These are phyloP conservation scores for Diadromus collaris DNA, from an alignment of 2,888 invertebrate genomes.

Conservation along the genomic window DNA sequence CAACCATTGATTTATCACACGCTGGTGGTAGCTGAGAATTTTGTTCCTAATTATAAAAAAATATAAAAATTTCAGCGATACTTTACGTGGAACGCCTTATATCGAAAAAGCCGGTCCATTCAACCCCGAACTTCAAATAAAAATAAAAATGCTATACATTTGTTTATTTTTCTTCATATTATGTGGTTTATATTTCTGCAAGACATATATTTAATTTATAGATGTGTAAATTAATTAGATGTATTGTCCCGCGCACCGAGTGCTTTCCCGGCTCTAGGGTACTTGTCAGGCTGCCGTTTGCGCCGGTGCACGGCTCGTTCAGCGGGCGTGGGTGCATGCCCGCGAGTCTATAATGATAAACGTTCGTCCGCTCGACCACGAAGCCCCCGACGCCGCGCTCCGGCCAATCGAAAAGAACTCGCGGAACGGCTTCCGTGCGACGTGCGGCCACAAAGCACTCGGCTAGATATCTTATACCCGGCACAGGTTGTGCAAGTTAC, in stretches of 20 bases:
- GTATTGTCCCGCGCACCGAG: not conserved
- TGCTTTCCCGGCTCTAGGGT: constrained; percentile 36
- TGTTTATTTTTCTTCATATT: not conserved
- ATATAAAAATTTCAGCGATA: not conserved
- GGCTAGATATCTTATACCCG: constrained; percentile 26
- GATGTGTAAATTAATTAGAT: constrained; percentile 31
- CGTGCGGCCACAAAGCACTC: constrained; percentile 52
- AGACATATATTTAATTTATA: constrained; percentile 30
- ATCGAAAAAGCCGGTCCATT: not conserved
- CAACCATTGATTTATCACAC: no score
- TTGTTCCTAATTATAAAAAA: not conserved
- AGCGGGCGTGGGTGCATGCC: constrained; percentile 51
- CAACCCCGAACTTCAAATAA: not conserved
- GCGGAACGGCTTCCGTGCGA: constrained; percentile 62
- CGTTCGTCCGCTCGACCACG: constrained; percentile 53
- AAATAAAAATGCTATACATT: not conserved
- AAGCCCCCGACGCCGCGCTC: constrained; percentile 41
- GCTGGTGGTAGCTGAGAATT: no score
- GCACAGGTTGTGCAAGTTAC: constrained; percentile 41
- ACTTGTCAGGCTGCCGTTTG: constrained; percentile 34
- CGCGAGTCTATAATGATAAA: constrained; percentile 54
- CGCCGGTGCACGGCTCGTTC: constrained; percentile 38
- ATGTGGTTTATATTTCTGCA: constrained; percentile 9
- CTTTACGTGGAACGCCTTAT: not conserved
- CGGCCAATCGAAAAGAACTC: constrained; percentile 59